Evolutionary conservation across 2,888 invertebrate species (phyloP), one percentile per base, ranked within the genome.

Genomic region (Empis livida): DNA sequence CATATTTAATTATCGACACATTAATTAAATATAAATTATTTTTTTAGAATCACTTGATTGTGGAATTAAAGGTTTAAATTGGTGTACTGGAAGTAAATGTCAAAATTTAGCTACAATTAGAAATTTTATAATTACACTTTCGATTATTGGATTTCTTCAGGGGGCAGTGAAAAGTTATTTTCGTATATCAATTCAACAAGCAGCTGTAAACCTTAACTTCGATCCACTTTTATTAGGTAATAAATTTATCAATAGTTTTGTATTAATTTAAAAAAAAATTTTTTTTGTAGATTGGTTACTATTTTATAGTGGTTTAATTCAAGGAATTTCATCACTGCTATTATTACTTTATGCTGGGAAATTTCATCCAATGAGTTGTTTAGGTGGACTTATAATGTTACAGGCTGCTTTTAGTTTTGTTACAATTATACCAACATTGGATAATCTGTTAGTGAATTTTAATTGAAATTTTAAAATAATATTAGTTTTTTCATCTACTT

Each of bases 331-430:
- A 35, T 78, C 75, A 0, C 53, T 79, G 17, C 46, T 63, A 2
- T 61, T 78, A 14, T 71, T 77, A 9, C 76, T 77, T 56, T 78
- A 74, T 73, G 77, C 78, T 1, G 73, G 76, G 52, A 68, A 71
- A 58, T 70, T 74, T 35, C 78, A 79, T 58, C 70, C 77, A 47
- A 71, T 73, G 20, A 71, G 73, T 6, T 80, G 79, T 79, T 62
- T 78, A 10, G 77, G 77, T 42, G 73, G 71, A 5, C 61, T 76
- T 2, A 65, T 73, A 6, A 72, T 78, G 49, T 56, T 77, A 17
- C 75, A 79, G 55, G 70, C 75, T 2, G 61, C 67, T n/a, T 61
- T 71, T 11, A 73, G 71, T 51, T 57, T 75, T 20, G 52, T 71
- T 14, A 60, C 77, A 15, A 67, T 77, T 23, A 71, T 78, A 51